These are phyloP conservation scores for Carabus problematicus DNA, from an alignment of 2,888 invertebrate genomes.

Conservation along the genomic window DNA sequence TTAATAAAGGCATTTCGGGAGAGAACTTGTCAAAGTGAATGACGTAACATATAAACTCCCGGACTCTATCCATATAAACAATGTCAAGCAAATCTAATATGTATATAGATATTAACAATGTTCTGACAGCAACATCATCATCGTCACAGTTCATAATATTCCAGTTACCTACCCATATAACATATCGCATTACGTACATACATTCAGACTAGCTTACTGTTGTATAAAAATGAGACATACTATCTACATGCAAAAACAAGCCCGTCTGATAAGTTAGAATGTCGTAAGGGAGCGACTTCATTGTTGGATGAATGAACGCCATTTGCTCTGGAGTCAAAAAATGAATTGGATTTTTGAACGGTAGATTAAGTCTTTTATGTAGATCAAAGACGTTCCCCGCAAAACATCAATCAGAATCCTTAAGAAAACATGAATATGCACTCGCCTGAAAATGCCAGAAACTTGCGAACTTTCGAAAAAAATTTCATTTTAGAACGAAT, in stretches of 20 bases:
- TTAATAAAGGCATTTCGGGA: too few species aligned
- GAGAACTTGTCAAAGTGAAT: too few species aligned
- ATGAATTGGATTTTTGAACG: slow-evolving; percentile 42
- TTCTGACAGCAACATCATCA: too few species aligned
- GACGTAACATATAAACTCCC: too few species aligned
- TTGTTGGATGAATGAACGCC: slow-evolving; percentile 33
- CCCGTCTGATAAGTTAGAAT: slow-evolving; percentile 13
- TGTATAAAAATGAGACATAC: slow-evolving; percentile 11
- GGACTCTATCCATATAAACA: too few species aligned
- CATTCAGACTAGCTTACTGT: too few species aligned
- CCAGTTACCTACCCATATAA: too few species aligned
- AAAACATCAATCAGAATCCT: slow-evolving; percentile 42
- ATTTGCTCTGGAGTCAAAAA: slow-evolving; percentile 36
- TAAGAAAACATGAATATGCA: slow-evolving; percentile 39
- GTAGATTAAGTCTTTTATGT: slow-evolving; percentile 42
- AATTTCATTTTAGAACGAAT: slow-evolving; percentile 19
- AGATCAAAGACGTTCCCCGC: slow-evolving; percentile 27
- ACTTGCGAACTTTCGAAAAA: slow-evolving; percentile 22
- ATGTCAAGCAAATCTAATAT: too few species aligned
- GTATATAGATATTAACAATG: too few species aligned
- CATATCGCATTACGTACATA: too few species aligned
- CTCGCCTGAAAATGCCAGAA: slow-evolving; percentile 31
- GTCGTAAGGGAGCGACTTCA: slow-evolving; percentile 11
- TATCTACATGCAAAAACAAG: slow-evolving; percentile 14
- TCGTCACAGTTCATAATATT: too few species aligned